Conservation (phyloP, 2,797 vertebrate species). For the Pipistrellus pygmaeus region DNA sequence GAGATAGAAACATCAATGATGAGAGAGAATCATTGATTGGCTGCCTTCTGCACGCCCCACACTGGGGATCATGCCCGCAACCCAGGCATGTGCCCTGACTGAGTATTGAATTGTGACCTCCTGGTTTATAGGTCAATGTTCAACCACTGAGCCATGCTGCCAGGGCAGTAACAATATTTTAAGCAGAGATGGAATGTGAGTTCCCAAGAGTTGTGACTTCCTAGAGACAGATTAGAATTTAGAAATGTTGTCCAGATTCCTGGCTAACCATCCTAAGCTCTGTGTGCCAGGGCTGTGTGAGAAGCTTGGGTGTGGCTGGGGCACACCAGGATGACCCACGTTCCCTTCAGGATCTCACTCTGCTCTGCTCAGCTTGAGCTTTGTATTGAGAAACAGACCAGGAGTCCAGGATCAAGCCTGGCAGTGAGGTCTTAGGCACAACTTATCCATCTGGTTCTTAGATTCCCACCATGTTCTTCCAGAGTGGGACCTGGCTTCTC, state of each 20-base stretch:
- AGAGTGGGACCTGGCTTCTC: background rate
- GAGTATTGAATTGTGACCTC: too few species aligned
- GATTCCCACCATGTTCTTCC: background rate
- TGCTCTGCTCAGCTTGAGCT: background rate
- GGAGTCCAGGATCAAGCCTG: background rate
- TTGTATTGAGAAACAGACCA: background rate
- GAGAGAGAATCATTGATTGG: too few species aligned
- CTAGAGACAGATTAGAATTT: background rate
- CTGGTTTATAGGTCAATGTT: too few species aligned
- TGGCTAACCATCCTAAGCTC: background rate
- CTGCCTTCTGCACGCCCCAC: too few species aligned
- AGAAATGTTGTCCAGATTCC: background rate
- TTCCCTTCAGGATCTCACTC: background rate
- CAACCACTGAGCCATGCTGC: too few species aligned
- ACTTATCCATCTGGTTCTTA: background rate
- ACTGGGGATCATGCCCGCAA: too few species aligned
- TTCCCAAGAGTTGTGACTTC: background rate
- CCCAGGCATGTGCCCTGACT: too few species aligned
- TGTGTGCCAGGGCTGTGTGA: fast-evolving
- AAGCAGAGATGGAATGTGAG: background rate
- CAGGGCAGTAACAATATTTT: background rate
- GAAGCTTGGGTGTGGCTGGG: background rate
- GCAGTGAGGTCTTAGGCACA: background rate
- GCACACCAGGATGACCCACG: fast-evolving
- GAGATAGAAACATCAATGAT: too few species aligned